Percentiles rank a stretch among this genome's conserved stretches.
These are phyloP conservation scores for Heliangelus exortis DNA, from an alignment of 2,797 vertebrate species.

Conservation along the genomic window DNA sequence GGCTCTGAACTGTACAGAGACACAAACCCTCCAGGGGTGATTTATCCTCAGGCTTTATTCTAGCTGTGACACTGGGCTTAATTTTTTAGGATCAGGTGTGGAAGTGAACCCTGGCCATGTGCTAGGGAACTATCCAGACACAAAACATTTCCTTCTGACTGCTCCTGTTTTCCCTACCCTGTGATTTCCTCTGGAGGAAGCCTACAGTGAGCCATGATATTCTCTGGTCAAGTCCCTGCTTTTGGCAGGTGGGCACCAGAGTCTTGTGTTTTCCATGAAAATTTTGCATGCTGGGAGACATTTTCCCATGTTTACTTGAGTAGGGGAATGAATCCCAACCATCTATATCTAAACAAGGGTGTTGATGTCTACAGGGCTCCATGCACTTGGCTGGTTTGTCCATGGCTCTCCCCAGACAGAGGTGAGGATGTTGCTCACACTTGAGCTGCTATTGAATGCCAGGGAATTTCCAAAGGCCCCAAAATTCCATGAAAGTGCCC, in stretches of 20 bases:
- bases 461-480: background rate
- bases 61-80: background rate
- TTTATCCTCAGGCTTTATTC: background rate
- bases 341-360: too few relatives aligned
- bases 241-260: background rate
- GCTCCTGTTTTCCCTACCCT: background rate
- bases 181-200: background rate
- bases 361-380: background rate
- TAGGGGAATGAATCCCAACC: background rate
- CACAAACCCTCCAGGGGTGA: background rate
- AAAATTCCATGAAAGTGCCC: too few relatives aligned
- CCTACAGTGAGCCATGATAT: background rate
- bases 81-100: background rate
- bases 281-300: background rate
- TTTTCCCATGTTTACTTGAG: background rate
- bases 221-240: background rate
- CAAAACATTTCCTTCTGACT: background rate
- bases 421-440: background rate
- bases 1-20: background rate
- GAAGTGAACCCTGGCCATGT: background rate
- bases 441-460: background rate
- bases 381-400: accelerated
- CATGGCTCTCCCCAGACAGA: background rate
- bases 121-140: background rate
- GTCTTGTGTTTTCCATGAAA: background rate